Conservation (phyloP, 2,888 invertebrate species). For the Caenorhabditis afra region DNA sequence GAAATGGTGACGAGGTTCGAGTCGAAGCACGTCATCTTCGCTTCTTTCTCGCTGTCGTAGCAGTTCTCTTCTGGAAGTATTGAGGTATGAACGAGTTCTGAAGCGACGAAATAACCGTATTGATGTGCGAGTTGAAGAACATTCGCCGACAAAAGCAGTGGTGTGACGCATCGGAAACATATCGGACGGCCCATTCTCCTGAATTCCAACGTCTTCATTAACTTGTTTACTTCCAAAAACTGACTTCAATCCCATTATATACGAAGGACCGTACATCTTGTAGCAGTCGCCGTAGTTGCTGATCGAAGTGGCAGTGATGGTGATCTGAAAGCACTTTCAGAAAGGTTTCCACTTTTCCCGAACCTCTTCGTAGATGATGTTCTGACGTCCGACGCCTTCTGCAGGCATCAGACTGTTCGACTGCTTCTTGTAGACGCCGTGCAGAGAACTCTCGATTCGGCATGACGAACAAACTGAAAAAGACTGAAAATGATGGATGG, state of each 20-base stretch:
- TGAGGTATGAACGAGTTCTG: too few relatives aligned
- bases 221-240: neutral
- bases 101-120: too few relatives aligned
- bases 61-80: conserved; percentile 69
- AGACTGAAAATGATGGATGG: neutral
- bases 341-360: too few relatives aligned
- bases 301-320: conserved; percentile 66
- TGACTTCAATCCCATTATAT: conserved; percentile 71
- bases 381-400: conserved; percentile 34
- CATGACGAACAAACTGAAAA: conserved; percentile 43
- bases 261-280: conserved; percentile 65
- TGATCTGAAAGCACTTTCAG: conserved; percentile 8
- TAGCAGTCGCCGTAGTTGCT: conserved; percentile 74
- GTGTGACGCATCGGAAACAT: conserved; percentile 74
- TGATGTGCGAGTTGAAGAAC: conserved; percentile 74
- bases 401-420: conserved; percentile 34
- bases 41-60: conserved; percentile 65
- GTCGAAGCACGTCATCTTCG: conserved; percentile 71
- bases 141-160: conserved; percentile 67
- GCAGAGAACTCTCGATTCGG: conserved; percentile 61
- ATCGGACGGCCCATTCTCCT: conserved; percentile 70
- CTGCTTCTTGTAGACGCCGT: conserved; percentile 64
- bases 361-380: conserved; percentile 60
- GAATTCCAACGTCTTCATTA: conserved; percentile 13
- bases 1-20: conserved; percentile 56